phyloP scores from a whole-genome alignment of 2,888 invertebrate genomes.

The Xanthorhoe spadicearia region DNA sequence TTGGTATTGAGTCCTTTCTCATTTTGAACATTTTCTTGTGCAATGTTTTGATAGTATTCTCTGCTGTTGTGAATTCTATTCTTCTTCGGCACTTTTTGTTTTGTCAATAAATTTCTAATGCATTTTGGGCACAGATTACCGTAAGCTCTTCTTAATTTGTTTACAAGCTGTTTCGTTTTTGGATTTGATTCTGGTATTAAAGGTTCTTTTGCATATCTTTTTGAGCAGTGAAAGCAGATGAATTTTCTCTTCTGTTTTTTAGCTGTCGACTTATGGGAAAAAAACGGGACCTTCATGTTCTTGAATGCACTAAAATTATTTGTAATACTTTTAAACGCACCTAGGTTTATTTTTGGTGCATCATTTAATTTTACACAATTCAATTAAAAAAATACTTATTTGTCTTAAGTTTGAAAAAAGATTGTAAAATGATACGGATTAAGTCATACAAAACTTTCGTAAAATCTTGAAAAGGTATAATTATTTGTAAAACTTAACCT shows the following conservation, averaged over 20 bases:
- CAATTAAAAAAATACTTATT: no score
- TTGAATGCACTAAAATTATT: slow-evolving; percentile 56
- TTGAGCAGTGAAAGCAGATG: slow-evolving; percentile 48
- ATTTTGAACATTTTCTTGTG: neutral
- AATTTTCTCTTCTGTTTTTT: slow-evolving; percentile 59
- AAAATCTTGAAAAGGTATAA: no score
- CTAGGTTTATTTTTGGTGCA: no score
- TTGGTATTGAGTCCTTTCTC: neutral
- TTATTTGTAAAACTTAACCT: no score
- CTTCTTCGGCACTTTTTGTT: slow-evolving; percentile 17
- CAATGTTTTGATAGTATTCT: slow-evolving; percentile 16
- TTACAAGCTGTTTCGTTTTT: slow-evolving; percentile 5
- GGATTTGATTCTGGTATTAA: slow-evolving; percentile 6
- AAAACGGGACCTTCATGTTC: slow-evolving; percentile 70
- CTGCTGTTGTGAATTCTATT: slow-evolving; percentile 8
- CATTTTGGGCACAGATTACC: slow-evolving; percentile 39
- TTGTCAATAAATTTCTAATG: slow-evolving; percentile 25
- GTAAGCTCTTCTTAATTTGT: slow-evolving; percentile 28
- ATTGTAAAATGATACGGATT: no score
- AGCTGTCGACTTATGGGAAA: slow-evolving; percentile 61
- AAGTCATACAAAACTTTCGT: no score
- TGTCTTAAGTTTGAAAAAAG: no score
- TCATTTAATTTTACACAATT: no score
- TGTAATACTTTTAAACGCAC: no score
- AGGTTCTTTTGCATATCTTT: slow-evolving; percentile 32